Conservation (phyloP, 30 jellyfish, hydroid and myxozoan species). For the Nemopilema nomurai region DNA sequence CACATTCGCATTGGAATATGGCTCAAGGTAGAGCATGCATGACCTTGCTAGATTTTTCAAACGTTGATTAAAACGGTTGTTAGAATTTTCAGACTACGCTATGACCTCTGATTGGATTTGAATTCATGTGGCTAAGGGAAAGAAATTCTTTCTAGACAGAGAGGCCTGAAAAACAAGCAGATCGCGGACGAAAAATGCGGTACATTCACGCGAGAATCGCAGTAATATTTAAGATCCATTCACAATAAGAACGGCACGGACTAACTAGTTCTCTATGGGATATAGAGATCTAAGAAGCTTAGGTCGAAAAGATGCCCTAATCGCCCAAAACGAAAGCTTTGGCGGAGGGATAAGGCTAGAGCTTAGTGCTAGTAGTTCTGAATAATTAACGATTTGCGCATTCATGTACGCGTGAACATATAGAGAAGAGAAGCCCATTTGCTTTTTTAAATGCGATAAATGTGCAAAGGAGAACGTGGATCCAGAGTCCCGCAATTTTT, state of each 20-base stretch:
- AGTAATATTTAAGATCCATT: slow-evolving; percentile 44
- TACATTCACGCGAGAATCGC: slow-evolving; percentile 37
- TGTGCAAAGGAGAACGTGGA: not conserved
- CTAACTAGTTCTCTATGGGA: slow-evolving; percentile 56
- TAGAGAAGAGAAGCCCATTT: slow-evolving; percentile 9
- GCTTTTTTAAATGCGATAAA: not conserved
- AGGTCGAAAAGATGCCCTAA: slow-evolving; percentile 47
- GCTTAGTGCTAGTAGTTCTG: slow-evolving; percentile 46
- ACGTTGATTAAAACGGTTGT: not conserved
- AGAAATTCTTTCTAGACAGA: slow-evolving; percentile 28
- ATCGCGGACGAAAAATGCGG: slow-evolving; percentile 43
- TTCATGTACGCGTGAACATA: slow-evolving; percentile 24
- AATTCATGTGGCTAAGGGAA: slow-evolving; percentile 46
- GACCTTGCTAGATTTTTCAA: not conserved
- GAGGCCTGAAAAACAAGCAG: slow-evolving; percentile 24
- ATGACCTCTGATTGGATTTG: slow-evolving; percentile 27
- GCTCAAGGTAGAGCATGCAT: no score
- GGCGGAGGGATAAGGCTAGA: slow-evolving; percentile 33
- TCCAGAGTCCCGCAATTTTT: not conserved
- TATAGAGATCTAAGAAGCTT: slow-evolving; percentile 48
- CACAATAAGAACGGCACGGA: slow-evolving; percentile 52
- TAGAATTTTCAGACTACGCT: not conserved
- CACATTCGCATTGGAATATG: no score
- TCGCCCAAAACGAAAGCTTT: slow-evolving; percentile 53
- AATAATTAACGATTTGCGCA: slow-evolving; percentile 50